Evolutionary conservation across 2,888 invertebrate genomes (phyloP), one percentile per base, ranked within the genome.

Genomic region (Noctua fimbriata): DNA sequence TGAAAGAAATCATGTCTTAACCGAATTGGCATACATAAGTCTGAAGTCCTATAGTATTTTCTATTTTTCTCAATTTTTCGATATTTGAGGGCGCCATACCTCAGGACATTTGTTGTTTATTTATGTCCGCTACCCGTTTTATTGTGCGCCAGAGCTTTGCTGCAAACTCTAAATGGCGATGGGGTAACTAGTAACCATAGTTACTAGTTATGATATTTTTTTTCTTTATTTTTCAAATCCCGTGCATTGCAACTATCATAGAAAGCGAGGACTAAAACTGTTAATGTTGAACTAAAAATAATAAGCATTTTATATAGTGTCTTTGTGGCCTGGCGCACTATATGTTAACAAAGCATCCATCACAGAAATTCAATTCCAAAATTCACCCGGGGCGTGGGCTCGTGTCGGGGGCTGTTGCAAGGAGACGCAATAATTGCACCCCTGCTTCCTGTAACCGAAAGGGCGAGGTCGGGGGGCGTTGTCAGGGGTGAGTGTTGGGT

Each of bases 341-440:
- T 49, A 36, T 21, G 28, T 49, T 52, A 76, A 65, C 24, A 65
- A 28, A 82, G 18, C 63, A 63, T 47, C 24, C n/a, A 32, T n/a
- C 32, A n/a, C 5, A 28, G 24, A 58, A 52, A 58, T 41, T 66
- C 0, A 66, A 70, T 84, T 0, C 24, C 21, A 69, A 76, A 24
- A 36, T 63, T 79, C 28, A 41, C 21, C 1, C 28, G 55, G 55
- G 28, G 60, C 36, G 63, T 70, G 66, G 73, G 32, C n/a, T 60
- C n/a, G 36, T 65, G 65, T 4, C 44, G 36, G 65, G 49, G 18
- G 49, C 24, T 24, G n/a, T 49, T 18, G 21, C 69, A n/a, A 69
- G 82, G 82, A 41, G 73, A 41, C 58, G 79, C 69, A 84, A 12
- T 32, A 58, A 65, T 69, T 73, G 85, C 85, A 82, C 85, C 82